Evolutionary conservation across 2,113 vertebrate species (phyloP).

Genomic region (Mormyrus lacerda): DNA sequence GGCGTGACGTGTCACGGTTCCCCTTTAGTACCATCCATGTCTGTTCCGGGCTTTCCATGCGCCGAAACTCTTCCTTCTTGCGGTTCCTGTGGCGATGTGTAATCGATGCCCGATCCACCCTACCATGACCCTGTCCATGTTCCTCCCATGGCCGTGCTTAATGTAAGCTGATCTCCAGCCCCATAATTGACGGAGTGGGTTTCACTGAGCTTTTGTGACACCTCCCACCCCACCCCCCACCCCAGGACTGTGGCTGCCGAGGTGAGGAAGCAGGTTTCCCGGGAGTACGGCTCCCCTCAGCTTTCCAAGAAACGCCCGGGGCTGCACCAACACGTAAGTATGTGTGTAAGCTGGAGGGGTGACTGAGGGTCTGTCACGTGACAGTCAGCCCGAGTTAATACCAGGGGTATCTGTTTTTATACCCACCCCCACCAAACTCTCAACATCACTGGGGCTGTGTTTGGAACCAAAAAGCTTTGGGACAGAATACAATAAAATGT

Average conservation of each 20-base stretch:
- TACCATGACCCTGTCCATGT: background rate
- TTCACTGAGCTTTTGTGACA: background rate
- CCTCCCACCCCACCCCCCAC: background rate
- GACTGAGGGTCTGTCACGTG: background rate
- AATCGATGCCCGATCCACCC: background rate
- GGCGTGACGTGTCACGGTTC: background rate
- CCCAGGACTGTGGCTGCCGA: slow-evolving; percentile 79
- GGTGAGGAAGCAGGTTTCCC: slow-evolving; percentile 81
- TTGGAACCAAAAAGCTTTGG: background rate
- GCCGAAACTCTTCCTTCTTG: background rate
- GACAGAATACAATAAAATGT: background rate
- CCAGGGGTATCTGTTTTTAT: background rate
- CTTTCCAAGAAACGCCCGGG: slow-evolving; percentile 72
- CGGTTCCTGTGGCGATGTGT: background rate
- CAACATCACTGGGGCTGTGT: background rate
- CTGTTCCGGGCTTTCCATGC: background rate
- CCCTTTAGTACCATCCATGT: background rate
- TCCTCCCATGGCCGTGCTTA: too few species aligned
- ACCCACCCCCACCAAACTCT: background rate
- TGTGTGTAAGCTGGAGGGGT: background rate
- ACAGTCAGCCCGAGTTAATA: background rate
- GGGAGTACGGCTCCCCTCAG: slow-evolving; percentile 79
- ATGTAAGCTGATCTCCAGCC: background rate
- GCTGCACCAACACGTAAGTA: slow-evolving; percentile 65
- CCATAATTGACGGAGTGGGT: background rate